Evolutionary conservation across 1,140 invertebrate species (phyloP), one percentile per base, ranked within the genome.

Genomic region (Dendroctonus valens): DNA sequence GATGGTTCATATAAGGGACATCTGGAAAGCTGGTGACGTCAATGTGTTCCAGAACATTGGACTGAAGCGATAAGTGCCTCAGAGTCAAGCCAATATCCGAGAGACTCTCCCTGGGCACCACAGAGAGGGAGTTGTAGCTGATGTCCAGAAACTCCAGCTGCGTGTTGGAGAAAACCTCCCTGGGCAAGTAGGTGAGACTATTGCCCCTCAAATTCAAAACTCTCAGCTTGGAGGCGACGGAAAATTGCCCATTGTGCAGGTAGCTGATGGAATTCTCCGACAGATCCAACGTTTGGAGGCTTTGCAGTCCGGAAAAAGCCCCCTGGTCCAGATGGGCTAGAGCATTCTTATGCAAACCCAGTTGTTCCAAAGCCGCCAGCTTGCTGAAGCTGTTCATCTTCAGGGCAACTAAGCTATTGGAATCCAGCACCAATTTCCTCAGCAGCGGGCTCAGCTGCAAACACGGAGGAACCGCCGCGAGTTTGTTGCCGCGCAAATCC

Each of bases 1-100:
- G 81, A 62, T 84, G 85, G n/a, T 89, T 85, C 38, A 96, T 78
- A 73, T 89, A 89, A 42, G 90, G 88, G 14, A 90, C 91, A 69
- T 88, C 87, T 41, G 91, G 86, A 76, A 95, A 94, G 78, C 92
- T 91, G 12, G 90, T 93, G 39, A 89, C 90, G 75, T 95, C 93
- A 57, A 96, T 80, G 75, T 93, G 92, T 73, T 95, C 91, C 49
- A 96, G 84, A 53, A 86, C 86, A 76, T 96, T 96, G 59, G 87
- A 82, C 0, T 88, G 87, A 72, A 96, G 79, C 70, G 92, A 88
- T 52, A 96, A 82, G 74, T 87, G 86, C 57, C 91, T 80, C 48
- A 92, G 75, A 0, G 89, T 91, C 70, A 88, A 86, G 0, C 90
- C 90, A 11, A 92, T 84, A 76, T 91, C 89, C 0, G 86, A 82